These are phyloP conservation scores for Calameuta idolon DNA, from an alignment of 2,888 invertebrate species.

Conservation along the genomic window DNA sequence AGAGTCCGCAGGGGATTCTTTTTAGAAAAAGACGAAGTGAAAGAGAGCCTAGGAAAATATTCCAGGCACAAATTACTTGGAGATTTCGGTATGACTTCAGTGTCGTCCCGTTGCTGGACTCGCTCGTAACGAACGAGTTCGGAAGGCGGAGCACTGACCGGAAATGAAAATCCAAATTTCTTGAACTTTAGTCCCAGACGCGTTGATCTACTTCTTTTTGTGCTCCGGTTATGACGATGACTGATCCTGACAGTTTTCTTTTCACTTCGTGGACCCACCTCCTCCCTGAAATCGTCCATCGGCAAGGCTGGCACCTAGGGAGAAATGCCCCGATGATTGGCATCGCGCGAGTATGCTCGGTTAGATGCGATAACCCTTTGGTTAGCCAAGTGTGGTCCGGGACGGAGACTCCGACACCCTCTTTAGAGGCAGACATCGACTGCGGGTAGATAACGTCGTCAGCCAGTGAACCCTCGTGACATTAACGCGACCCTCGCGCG, in stretches of 20 bases:
- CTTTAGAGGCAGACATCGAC: constrained; percentile 38
- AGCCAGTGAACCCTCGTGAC: constrained; percentile 46
- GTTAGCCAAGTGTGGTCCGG: constrained; percentile 24
- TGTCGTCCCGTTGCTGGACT: no score
- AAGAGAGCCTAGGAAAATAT: no score
- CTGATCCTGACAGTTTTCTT: not conserved
- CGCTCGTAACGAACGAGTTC: no score
- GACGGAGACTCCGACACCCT: constrained; percentile 22
- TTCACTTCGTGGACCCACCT: not conserved
- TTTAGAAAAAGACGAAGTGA: not conserved
- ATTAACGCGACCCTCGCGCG: constrained; percentile 51
- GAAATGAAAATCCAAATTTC: not conserved
- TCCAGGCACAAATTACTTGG: no score
- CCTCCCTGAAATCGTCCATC: not conserved
- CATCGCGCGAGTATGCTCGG: not conserved
- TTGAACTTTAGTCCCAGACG: not conserved
- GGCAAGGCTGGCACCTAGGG: not conserved
- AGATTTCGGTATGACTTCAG: not conserved
- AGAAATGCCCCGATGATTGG: not conserved
- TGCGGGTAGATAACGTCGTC: constrained; percentile 48
- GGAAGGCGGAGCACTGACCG: not conserved
- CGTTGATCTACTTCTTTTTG: not conserved
- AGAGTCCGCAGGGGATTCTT: not conserved
- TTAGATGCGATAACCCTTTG: constrained; percentile 28
- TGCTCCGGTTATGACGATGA: not conserved